These are phyloP conservation scores for Lasioglossum lativentre DNA, from an alignment of 2,888 invertebrate genomes.

Conservation along the genomic window DNA sequence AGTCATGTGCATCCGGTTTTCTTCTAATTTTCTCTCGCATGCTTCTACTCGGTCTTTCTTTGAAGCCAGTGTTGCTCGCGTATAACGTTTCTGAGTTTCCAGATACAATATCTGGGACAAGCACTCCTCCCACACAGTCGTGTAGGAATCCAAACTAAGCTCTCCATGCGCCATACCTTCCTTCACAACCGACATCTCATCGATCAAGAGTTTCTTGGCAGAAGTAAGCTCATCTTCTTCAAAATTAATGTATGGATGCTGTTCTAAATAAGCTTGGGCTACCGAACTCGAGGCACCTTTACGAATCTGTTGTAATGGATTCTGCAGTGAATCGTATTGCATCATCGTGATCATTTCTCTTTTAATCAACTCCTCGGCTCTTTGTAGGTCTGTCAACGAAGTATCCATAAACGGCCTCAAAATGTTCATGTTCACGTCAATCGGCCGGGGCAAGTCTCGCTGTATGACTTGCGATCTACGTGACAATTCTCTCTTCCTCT, in stretches of 20 bases:
- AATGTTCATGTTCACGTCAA: slow-evolving; percentile 93
- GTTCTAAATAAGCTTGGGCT: slow-evolving; percentile 92
- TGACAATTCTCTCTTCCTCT: slow-evolving; percentile 89
- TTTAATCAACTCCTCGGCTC: slow-evolving; percentile 97
- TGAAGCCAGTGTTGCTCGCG: slow-evolving; percentile 96
- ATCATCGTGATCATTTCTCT: slow-evolving; percentile 98
- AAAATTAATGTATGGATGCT: slow-evolving; percentile 93
- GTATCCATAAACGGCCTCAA: slow-evolving; percentile 91
- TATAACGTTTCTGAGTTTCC: slow-evolving; percentile 96
- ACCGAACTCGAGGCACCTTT: slow-evolving; percentile 86
- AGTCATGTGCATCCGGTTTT: slow-evolving; percentile 98
- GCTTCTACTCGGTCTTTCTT: slow-evolving; percentile 98
- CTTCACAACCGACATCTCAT: slow-evolving; percentile 96
- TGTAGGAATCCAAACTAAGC: slow-evolving; percentile 95
- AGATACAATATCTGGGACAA: slow-evolving; percentile 94
- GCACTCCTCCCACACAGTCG: slow-evolving; percentile 99
- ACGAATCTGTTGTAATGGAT: slow-evolving; percentile 87
- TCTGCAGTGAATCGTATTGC: slow-evolving; percentile 94
- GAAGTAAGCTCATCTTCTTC: slow-evolving; percentile 88
- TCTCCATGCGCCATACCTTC: slow-evolving; percentile 98
- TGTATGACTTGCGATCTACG: slow-evolving; percentile 95
- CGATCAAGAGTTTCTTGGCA: slow-evolving; percentile 89
- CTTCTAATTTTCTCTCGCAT: slow-evolving; percentile 95
- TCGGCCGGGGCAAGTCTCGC: slow-evolving; percentile 90
- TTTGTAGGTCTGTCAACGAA: slow-evolving; percentile 94